Base-by-base conservation (phyloP, 2,888 invertebrate species). In the Bugula neritina region DNA sequence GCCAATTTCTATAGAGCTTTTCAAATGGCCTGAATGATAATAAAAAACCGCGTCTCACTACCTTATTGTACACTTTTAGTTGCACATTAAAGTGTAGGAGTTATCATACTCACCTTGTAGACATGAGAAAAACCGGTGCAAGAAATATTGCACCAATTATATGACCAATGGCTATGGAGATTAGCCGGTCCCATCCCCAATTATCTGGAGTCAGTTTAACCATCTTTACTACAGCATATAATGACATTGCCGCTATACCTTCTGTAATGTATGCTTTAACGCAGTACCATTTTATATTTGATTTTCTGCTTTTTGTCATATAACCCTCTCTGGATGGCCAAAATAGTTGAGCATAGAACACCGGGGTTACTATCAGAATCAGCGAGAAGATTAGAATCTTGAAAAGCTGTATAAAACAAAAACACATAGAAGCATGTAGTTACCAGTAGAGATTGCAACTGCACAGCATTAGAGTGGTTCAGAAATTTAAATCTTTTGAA, bases 71-170 rank as follows among this genome's bases (percentile, higher is more conserved):
- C n/a, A n/a, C n/a, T n/a, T n/a, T n/a, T n/a, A n/a, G n/a, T n/a
- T n/a, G n/a, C n/a, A n/a, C n/a, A n/a, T n/a, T n/a, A n/a, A n/a
- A n/a, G n/a, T n/a, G n/a, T n/a, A n/a, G n/a, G n/a, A n/a, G n/a
- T n/a, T n/a, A n/a, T n/a, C n/a, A n/a, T n/a, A 23, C 55, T 63
- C n/a, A 63, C 63, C 63, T 63, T 27, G 63, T 63, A 17, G 63
- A 63, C 25, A 63, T 63, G n/a, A 63, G n/a, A 31, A 63, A 63
- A 13, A 63, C 63, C 13, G 63, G 63, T 10, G 31, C 5, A 5
- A 63, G 29, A 10, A 63, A 31, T 25, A 63, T 13, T 10, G 31
- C 10, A 1, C 63, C 63, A 63, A 27, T 10, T 5, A 25, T 10
- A 25, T 63, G 63, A 13, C 63, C 63, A 31, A 34, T 34, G 10